A percentile compares a stretch with the other conserved stretches of the same genome.
phyloP scores from a whole-genome alignment of 2,888 invertebrate species.

The Erynnis tages region DNA sequence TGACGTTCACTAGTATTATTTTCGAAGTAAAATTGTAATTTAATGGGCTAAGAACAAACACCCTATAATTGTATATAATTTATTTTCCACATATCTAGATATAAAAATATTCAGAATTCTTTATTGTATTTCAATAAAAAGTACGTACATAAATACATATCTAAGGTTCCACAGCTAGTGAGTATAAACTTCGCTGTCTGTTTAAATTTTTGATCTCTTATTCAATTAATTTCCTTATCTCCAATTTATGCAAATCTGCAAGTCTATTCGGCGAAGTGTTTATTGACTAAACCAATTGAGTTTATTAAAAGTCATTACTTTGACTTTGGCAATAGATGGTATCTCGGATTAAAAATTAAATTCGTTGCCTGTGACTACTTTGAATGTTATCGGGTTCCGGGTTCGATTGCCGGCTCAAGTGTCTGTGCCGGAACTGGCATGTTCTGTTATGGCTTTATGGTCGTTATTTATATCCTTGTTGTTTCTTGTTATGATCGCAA shows the following conservation, averaged over 20 bases:
- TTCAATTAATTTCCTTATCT: neutral
- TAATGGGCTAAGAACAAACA: no score
- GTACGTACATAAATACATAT: no score
- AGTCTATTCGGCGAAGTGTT: neutral
- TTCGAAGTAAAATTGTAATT: no score
- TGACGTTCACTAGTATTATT: no score
- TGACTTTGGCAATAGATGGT: slow-evolving; percentile 12
- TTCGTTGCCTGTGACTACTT: slow-evolving; percentile 19
- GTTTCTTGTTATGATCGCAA: slow-evolving; percentile 18
- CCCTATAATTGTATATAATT: no score
- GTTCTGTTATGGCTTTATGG: slow-evolving; percentile 33
- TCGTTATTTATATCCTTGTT: slow-evolving; percentile 33
- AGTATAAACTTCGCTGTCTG: no score
- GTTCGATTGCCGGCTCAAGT: slow-evolving; percentile 38
- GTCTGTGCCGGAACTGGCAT: slow-evolving; percentile 34
- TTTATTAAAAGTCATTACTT: slow-evolving; percentile 8
- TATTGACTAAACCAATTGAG: slow-evolving; percentile 1
- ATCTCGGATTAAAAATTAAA: slow-evolving; percentile 22
- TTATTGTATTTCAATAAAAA: no score
- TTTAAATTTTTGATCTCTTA: no score
- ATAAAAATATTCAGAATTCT: no score
- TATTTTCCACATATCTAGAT: no score
- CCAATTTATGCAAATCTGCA: neutral
- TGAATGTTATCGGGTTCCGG: slow-evolving; percentile 34
- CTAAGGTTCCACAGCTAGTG: no score